Evolutionary conservation across 1,140 invertebrate genomes (phyloP), one percentile per base, ranked within the genome.

Genomic region (Acromyrmex echinatior): DNA sequence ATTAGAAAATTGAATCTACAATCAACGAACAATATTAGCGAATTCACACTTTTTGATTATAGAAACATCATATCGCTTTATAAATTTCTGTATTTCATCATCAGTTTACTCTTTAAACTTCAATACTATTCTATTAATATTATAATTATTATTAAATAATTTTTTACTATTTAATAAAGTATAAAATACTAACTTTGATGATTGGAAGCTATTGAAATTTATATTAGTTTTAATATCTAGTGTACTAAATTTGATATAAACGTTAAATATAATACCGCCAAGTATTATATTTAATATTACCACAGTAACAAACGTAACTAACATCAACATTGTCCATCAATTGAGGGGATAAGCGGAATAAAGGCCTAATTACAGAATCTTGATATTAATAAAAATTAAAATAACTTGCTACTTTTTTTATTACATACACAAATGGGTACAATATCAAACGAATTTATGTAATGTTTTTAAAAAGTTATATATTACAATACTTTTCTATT

Each of bases 221-320:
- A 65, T 78, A 65, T 53, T 25, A 62, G 51, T 39, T 62, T 53
- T 70, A 49, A 45, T 28, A 79, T 66, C 21, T 53, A 63, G 56
- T 68, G n/a, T 68, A 68, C n/a, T 31, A 49, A 84, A 77, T 45
- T 58, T 16, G 28, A 82, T 84, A 84, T 51, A 74, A 16, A 73
- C 53, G 45, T 39, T 81, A 71, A 77, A 77, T 66, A 62, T 35
- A 79, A 79, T 66, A 79, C 14, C 66, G 12, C 12, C 12, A 58
- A 58, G 31, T 79, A 66, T 66, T 66, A 49, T 21, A 79, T 79
- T 78, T 79, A 66, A 66, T 66, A 79, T 45, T 49, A 79, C 53
- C 28, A 49, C 56, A 45, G 45, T 31, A 66, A 66, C 39, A 79
- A 79, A 66, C 45, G 45, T 45, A 4, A 45, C 18, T 18, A 31